Evolutionary conservation across 1,140 invertebrate species (phyloP).

Genomic region (Papilio dardanus): DNA sequence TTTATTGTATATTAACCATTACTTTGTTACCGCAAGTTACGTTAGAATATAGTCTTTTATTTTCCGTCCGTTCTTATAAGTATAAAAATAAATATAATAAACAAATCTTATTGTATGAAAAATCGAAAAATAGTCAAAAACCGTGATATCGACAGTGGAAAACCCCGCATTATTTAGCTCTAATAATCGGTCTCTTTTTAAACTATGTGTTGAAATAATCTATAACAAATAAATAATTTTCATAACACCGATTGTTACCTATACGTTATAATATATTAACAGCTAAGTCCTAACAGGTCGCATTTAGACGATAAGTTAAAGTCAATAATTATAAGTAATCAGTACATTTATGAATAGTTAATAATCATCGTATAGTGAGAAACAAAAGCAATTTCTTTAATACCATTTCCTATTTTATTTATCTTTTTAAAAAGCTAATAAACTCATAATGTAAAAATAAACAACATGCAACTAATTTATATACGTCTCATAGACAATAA

Average conservation of each 20-base stretch:
- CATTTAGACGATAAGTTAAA: background rate
- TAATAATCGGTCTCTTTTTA: background rate
- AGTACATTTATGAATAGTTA: background rate
- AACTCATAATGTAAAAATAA: conserved; percentile 19
- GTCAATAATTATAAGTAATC: background rate
- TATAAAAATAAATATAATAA: background rate
- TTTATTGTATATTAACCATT: background rate
- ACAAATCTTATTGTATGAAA: background rate
- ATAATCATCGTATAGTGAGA: background rate
- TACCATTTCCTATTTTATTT: background rate
- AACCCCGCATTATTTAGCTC: background rate
- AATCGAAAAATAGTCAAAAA: too few relatives aligned
- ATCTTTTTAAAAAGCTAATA: background rate
- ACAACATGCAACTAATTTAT: conserved; percentile 3
- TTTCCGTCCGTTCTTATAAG: background rate
- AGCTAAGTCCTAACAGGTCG: background rate
- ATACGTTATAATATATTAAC: background rate
- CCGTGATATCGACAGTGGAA: too few relatives aligned
- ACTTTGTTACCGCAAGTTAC: background rate
- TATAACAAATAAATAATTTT: background rate
- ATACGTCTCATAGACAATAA: conserved; percentile 57
- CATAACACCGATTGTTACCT: background rate
- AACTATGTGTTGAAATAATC: background rate
- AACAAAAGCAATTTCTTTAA: background rate
- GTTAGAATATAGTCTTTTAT: background rate